These are phyloP conservation scores for Naja naja DNA, from an alignment of 2,113 vertebrate genomes.

Conservation along the genomic window DNA sequence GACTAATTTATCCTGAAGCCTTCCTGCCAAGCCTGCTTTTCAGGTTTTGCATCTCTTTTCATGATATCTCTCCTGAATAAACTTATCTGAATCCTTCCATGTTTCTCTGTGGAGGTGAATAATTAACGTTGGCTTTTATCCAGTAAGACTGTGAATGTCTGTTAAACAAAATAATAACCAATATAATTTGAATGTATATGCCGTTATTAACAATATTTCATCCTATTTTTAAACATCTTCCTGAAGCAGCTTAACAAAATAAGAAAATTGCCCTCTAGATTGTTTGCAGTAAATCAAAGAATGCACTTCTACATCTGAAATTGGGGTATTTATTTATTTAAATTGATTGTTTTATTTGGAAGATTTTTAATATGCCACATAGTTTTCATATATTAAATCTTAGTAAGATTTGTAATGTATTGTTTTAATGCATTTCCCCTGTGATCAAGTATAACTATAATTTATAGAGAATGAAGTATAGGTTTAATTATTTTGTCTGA, in stretches of 20 bases:
- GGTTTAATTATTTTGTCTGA: background rate
- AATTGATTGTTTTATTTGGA: background rate
- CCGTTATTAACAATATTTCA: constrained; percentile 15
- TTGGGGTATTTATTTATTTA: background rate
- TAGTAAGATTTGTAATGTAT: background rate
- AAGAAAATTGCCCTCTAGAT: background rate
- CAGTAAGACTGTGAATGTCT: background rate
- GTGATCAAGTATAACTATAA: background rate
- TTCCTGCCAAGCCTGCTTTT: background rate
- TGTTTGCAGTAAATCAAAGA: background rate
- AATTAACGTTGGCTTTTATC: background rate
- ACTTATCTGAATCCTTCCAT: background rate
- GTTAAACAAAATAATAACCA: background rate
- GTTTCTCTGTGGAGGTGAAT: constrained; percentile 3
- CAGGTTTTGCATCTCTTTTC: constrained; percentile 19
- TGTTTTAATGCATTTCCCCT: background rate
- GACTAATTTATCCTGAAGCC: background rate
- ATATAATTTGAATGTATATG: background rate
- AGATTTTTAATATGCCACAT: background rate
- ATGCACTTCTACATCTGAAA: background rate
- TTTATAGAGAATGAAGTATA: background rate
- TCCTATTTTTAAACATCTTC: background rate
- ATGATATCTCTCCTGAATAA: constrained; percentile 15
- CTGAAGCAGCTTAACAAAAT: background rate
- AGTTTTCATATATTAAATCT: background rate